Evolutionary conservation across 2,113 vertebrate genomes (phyloP), one percentile per base, ranked within the genome.

Genomic region (Oncorhynchus masou): DNA sequence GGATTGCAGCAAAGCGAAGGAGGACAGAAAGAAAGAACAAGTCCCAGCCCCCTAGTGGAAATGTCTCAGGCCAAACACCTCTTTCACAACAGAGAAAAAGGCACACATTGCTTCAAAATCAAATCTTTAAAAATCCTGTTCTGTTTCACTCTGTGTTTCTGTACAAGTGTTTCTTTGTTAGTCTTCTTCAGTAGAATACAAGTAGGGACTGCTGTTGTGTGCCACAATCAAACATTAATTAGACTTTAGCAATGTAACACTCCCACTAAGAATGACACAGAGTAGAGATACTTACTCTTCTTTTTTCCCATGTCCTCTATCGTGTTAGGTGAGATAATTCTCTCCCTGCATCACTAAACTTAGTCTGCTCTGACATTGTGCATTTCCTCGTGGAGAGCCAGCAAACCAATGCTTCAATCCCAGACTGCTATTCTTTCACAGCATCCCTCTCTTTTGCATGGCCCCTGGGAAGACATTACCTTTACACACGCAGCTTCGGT

Each of bases 401-500:
- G 82, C 74, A 85, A 88, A 88, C 86, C 68, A 87, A 86, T 87
- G 78, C 81, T 73, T 86, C 79, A 78, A 64, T 71, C 74, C 59
- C 24, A 86, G 76, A 87, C 80, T 72, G 82, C 79, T 69, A 78
- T 84, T 87, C 76, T 68, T 70, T 78, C 75, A 69, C 74, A 80
- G 79, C 76, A 85, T 83, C 80, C 77, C 80, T 83, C 85, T 78
- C 66, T 81, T 87, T 83, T 82, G 80, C 78, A 85, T 54, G 64
- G 93, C 95, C 94, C 95, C 92, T 83, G 96, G 95, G 95, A 96
- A 92, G 93, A 93, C 93, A 94, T 95, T 96, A 95, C 95, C 94
- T 95, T 95, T 96, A 94, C 94, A 93, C 94, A 95, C 93, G 94
- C 95, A 29, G 94, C 94, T 95, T 93, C 87, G 92, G 91, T 90